Evolutionary conservation across 92 coral and sea anemone species (phyloP), one percentile per base, ranked within the genome.

Genomic region (Siderastrea siderea): DNA sequence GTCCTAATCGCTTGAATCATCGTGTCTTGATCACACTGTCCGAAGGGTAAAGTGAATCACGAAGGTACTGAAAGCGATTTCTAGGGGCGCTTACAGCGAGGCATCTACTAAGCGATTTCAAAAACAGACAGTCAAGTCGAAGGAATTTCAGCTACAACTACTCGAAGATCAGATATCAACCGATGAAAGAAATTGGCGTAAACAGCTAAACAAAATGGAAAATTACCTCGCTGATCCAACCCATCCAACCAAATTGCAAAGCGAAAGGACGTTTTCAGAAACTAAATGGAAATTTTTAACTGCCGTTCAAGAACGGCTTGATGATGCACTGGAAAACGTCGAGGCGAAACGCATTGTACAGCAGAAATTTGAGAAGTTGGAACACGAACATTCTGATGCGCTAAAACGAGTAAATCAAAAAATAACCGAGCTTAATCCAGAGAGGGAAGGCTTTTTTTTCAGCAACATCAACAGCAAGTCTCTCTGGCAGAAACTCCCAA

Each of bases 231-330:
- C 79, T 9, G 50, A 75, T 26, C 4, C 14, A 53, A 68, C 52
- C 9, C 75, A 80, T 5, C 65, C 84, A 8, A n/a, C 4, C 5
- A 44, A 17, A 2, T 45, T 78, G 14, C 47, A 65, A 11, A 80
- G 65, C 14, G 75, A 67, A 68, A 51, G 84, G 67, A 80, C 17
- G 4, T 68, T 80, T 66, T 19, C 67, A 26, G 66, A 79, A 79
- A n/a, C 84, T 19, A 66, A 47, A 45, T 50, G 64, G 74, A 74
- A 79, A 63, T 50, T 79, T 13, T 17, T 79, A 7, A 12, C 50
- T 7, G 12, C 62, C 3, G 78, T 61, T 3, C 78, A 74, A 12
- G 60, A 73, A 9, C 59, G 59, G 16, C 60, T 73, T 43, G 44
- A 6, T 6, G 43, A 48, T 6, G 60, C 61, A 3, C 60, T 73